phyloP scores from a whole-genome alignment of 2,888 invertebrate species.

The Carpatolechia fugitivella region DNA sequence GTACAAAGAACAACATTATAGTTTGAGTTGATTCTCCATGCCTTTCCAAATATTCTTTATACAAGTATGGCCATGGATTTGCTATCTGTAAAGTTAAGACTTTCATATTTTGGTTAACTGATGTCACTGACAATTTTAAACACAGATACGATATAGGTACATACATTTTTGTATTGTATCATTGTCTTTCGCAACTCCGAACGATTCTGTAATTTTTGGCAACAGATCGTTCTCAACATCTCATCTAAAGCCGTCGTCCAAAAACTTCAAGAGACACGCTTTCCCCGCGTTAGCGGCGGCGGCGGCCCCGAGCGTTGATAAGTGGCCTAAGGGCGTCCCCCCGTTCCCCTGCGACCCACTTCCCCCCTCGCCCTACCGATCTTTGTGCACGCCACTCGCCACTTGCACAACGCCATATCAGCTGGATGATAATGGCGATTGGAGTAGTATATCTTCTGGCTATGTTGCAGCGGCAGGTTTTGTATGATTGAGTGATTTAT shows the following conservation, averaged over 20 bases:
- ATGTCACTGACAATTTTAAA: neutral
- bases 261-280: constrained; percentile 67
- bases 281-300: constrained; percentile 47
- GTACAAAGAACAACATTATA: neutral
- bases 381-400: constrained; percentile 59
- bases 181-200: no score
- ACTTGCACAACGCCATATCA: constrained; percentile 76
- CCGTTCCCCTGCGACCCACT: constrained; percentile 53
- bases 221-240: constrained; percentile 1
- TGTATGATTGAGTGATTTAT: neutral
- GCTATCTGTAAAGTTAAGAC: neutral
- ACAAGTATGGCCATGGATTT: neutral
- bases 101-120: neutral
- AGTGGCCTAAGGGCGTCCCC: constrained; percentile 74
- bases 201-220: constrained; percentile 6
- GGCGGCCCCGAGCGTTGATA: constrained; percentile 59
- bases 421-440: constrained; percentile 67
- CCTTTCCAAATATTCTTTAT: neutral
- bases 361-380: constrained; percentile 65
- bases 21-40: neutral
- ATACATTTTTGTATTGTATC: no score
- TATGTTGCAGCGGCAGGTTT: neutral
- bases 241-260: constrained; percentile 25
- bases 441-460: constrained; percentile 26
- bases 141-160: neutral